Conservation (phyloP, 2,797 vertebrate genomes). For the Chaetophractus vellerosus region DNA sequence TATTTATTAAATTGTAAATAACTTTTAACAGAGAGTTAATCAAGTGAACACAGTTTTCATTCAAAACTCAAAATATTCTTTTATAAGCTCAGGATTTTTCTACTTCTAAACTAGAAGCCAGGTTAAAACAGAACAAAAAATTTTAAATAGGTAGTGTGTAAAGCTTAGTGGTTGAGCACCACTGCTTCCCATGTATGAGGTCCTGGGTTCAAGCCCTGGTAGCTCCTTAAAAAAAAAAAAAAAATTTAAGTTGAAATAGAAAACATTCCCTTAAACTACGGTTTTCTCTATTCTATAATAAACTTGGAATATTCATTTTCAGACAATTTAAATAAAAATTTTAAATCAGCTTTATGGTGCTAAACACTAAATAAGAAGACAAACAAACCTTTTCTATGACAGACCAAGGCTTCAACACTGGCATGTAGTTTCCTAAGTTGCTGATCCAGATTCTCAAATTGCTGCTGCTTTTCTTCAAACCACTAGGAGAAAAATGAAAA, state of each 20-base stretch:
- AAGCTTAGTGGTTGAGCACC: too few relatives aligned
- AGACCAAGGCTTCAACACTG: slow-evolving; percentile 96
- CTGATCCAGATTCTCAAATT: slow-evolving; percentile 98
- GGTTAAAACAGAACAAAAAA: slow-evolving; percentile 49
- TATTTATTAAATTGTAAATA: slow-evolving; percentile 41
- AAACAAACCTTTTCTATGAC: slow-evolving; percentile 96
- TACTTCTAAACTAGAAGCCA: slow-evolving; percentile 50
- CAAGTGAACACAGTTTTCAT: slow-evolving; percentile 61
- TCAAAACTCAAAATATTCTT: slow-evolving; percentile 64
- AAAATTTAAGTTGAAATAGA: slow-evolving; percentile 33
- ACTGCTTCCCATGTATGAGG: too few relatives aligned
- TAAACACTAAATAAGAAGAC: slow-evolving; percentile 57
- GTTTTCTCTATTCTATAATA: neutral
- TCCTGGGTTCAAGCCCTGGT: too few relatives aligned
- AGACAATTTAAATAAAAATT: slow-evolving; percentile 51
- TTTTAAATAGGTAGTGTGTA: neutral
- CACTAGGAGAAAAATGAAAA: slow-evolving; percentile 93
- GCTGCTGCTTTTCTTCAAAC: slow-evolving; percentile 99
- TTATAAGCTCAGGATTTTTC: slow-evolving; percentile 30
- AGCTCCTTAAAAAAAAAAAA: too few relatives aligned
- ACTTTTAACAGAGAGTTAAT: slow-evolving; percentile 56
- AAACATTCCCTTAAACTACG: slow-evolving; percentile 6
- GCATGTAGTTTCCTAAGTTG: slow-evolving; percentile 97
- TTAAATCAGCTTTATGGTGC: neutral
- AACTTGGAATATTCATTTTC: neutral